These are phyloP conservation scores for Liopterus haemorrhoidalis DNA, from an alignment of 2,888 invertebrate genomes.

Conservation along the genomic window DNA sequence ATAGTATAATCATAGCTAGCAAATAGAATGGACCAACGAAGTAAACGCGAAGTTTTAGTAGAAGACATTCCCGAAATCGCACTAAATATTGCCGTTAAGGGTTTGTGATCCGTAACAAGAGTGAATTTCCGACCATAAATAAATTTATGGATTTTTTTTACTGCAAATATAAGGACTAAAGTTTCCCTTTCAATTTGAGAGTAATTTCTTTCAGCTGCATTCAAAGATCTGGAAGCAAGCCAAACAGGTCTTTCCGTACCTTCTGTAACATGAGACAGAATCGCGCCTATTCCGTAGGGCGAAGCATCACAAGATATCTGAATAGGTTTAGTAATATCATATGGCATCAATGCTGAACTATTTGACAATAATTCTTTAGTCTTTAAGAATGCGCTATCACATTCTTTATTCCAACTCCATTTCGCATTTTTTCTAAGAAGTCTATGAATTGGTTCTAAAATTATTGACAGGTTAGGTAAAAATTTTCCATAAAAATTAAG, in stretches of 20 bases:
- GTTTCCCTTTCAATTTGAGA: slow-evolving; percentile 38
- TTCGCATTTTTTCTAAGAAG: slow-evolving; percentile 18
- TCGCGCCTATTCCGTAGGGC: slow-evolving; percentile 35
- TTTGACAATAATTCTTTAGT: slow-evolving; percentile 25
- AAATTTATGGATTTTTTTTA: slow-evolving; percentile 39
- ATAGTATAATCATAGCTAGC: slow-evolving; percentile 1
- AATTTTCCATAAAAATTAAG: slow-evolving; percentile 28
- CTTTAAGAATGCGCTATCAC: slow-evolving; percentile 21
- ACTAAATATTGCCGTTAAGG: slow-evolving; percentile 32
- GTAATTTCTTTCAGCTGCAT: slow-evolving; percentile 37
- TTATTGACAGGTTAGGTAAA: slow-evolving; percentile 22
- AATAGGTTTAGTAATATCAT: slow-evolving; percentile 28
- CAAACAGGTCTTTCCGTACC: slow-evolving; percentile 33
- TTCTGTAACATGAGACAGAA: slow-evolving; percentile 33
- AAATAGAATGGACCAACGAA: slow-evolving; percentile 33
- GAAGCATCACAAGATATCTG: slow-evolving; percentile 35
- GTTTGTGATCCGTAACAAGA: slow-evolving; percentile 36
- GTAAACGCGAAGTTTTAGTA: slow-evolving; percentile 35
- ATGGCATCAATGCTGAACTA: slow-evolving; percentile 28
- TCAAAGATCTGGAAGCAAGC: slow-evolving; percentile 36
- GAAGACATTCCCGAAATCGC: slow-evolving; percentile 27
- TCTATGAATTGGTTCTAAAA: slow-evolving; percentile 22
- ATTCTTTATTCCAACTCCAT: slow-evolving; percentile 21
- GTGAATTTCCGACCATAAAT: slow-evolving; percentile 36
- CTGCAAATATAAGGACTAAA: slow-evolving; percentile 38